Percentiles rank a stretch among this genome's conserved stretches.
phyloP scores from a whole-genome alignment of 2,888 invertebrate genomes.

The Caenorhabditis sp. region DNA sequence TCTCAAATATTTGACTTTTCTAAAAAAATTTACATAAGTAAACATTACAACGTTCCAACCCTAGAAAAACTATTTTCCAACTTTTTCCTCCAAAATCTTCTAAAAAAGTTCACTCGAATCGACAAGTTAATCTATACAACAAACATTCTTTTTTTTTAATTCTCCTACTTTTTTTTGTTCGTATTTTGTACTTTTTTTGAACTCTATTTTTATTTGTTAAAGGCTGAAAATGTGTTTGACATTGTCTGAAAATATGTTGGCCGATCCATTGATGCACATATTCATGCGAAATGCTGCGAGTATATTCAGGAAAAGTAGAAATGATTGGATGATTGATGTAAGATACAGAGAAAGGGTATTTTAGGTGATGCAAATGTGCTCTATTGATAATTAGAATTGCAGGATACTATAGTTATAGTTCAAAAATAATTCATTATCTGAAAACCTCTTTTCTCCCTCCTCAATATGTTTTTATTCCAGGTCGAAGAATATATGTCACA shows the following conservation, averaged over 20 bases:
- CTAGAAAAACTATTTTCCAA: neutral
- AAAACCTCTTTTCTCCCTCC: too few relatives aligned
- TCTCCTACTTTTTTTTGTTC: neutral
- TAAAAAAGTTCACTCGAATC: neutral
- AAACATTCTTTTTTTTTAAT: slow-evolving; percentile 10
- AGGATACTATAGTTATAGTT: too few relatives aligned
- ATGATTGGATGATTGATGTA: slow-evolving; percentile 52
- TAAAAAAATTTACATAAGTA: neutral
- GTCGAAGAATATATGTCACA: slow-evolving; percentile 91
- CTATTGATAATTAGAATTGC: too few relatives aligned
- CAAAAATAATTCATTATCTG: too few relatives aligned
- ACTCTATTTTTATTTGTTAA: neutral
- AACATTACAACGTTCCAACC: neutral
- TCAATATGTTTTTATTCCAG: slow-evolving; percentile 74
- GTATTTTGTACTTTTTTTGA: neutral
- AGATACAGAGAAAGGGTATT: slow-evolving; percentile 9
- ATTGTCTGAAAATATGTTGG: slow-evolving; percentile 49
- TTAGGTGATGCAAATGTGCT: neutral
- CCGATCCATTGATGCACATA: slow-evolving; percentile 47
- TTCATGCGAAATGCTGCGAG: slow-evolving; percentile 50
- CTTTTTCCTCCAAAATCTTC: neutral
- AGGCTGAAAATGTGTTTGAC: slow-evolving; percentile 5
- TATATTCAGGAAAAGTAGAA: slow-evolving; percentile 35
- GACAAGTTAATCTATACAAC: slow-evolving; percentile 28
- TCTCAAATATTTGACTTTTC: neutral